Base-by-base conservation (phyloP, 2,888 invertebrate genomes). In the Drosophila anomalata region DNA sequence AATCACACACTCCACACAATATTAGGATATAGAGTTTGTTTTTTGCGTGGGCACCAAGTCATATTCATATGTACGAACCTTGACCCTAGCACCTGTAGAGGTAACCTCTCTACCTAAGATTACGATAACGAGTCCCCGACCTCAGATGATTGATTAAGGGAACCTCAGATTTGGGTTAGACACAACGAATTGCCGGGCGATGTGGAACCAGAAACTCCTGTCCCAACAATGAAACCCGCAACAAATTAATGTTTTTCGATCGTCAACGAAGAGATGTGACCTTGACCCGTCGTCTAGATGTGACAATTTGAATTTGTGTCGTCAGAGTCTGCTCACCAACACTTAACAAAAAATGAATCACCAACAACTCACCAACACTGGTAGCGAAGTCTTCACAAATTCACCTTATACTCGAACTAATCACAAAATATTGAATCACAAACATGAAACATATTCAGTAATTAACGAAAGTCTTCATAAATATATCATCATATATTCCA, bases 161-260 rank as follows among this genome's bases (percentile, higher is more conserved):
- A 63, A 75, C 71, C 75, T 75, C 17, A 17, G 17, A 17, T 17
- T 42, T 82, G 82, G 83, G 85, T 85, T 79, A 82, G 75, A 61
- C 58, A 83, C 83, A 83, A 83, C 83, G 83, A 83, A 85, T 78
- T 72, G 70, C 67, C 65, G 67, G 71, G 78, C 67, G 55, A 61
- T 53, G 54, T 63, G 77, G 56, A 57, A 56, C 63, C 42, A 59
- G 48, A 48, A 48, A 26, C n/a, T 63, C 63, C 63, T 59, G 63
- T 60, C 59, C 63, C 60, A 63, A 58, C 20, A 56, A 60, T 48
- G 57, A 41, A 62, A 59, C 62, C 62, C 62, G 62, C 61, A 61
- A 48, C 33, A 50, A 48, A 61, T 50, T 36, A 63, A 63, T 63
- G 63, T 60, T 63, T 36, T 60, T 63, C 63, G 63, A 60, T 63